phyloP scores from a whole-genome alignment of 1,140 invertebrate genomes.

The Neoseiulus cucumeris region DNA sequence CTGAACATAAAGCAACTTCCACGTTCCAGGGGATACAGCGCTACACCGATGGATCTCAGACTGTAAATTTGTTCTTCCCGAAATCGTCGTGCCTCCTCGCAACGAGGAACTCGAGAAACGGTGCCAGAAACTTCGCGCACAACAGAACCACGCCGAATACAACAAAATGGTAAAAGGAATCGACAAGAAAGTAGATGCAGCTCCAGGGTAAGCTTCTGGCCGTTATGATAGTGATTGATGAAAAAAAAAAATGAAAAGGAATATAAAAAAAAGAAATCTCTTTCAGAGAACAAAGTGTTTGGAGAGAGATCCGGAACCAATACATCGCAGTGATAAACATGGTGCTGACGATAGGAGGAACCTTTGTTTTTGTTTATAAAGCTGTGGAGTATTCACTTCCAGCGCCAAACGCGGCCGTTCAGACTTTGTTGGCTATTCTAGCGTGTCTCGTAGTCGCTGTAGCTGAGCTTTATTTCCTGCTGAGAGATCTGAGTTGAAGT shows the following conservation, averaged over 20 bases:
- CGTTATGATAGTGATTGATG: too few relatives aligned
- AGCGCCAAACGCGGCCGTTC: conserved; percentile 14
- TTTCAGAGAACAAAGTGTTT: not conserved
- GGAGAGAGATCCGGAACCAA: not conserved
- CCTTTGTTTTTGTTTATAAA: conserved; percentile 18
- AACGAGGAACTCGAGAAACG: not conserved
- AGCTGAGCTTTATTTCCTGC: conserved; percentile 18
- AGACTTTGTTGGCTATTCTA: conserved; percentile 13
- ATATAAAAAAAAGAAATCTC: too few relatives aligned
- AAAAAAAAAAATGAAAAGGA: too few relatives aligned
- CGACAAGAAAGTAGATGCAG: not conserved
- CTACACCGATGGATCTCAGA: not conserved
- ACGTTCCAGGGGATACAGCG: not conserved
- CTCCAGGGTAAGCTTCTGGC: too few relatives aligned
- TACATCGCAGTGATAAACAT: conserved; percentile 17
- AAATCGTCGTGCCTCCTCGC: not conserved
- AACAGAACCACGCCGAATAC: not conserved
- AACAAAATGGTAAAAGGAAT: not conserved
- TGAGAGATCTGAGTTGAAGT: conserved; percentile 3
- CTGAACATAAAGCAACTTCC: too few relatives aligned
- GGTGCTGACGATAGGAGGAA: conserved; percentile 16
- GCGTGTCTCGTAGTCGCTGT: conserved; percentile 17
- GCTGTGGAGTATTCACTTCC: conserved; percentile 19
- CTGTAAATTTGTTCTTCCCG: not conserved
- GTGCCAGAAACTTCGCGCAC: not conserved